phyloP scores from a whole-genome alignment of 2,113 vertebrate species.

The Saguinus imperator region DNA sequence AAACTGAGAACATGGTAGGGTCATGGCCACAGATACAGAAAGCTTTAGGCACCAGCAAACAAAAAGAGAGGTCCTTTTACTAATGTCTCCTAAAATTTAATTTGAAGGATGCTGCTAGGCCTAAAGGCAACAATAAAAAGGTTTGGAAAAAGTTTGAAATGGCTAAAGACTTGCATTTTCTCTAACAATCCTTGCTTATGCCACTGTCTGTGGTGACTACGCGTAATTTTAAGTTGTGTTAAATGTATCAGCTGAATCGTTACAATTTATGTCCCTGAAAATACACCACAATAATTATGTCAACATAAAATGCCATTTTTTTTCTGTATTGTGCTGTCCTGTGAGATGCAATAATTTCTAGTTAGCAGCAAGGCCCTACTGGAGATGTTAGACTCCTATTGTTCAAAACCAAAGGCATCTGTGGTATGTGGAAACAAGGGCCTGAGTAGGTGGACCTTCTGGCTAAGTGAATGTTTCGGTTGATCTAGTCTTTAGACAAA shows the following conservation, averaged over 20 bases:
- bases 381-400: background rate
- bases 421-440: background rate
- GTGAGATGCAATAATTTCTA: constrained; percentile 62
- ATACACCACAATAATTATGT: constrained; percentile 76
- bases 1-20: fast-evolving
- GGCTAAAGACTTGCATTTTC: background rate
- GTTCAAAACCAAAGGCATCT: constrained; percentile 20
- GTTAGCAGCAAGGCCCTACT: constrained; percentile 30
- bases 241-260: constrained; percentile 68
- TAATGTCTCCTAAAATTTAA: background rate
- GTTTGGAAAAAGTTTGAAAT: background rate
- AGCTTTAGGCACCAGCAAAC: background rate
- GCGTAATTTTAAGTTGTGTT: constrained; percentile 63
- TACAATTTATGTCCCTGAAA: constrained; percentile 64
- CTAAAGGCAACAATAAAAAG: background rate
- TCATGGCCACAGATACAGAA: fast-evolving
- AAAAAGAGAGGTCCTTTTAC: background rate
- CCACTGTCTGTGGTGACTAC: background rate
- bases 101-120: background rate
- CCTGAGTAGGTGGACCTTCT: constrained; percentile 43
- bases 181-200: background rate
- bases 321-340: constrained; percentile 46
- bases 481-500: background rate
- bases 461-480: background rate
- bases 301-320: constrained; percentile 74